A percentile compares a stretch with the other conserved stretches of the same genome.
These are phyloP conservation scores for Antheraea pernyi DNA, from an alignment of 1,140 invertebrate species.

Conservation along the genomic window DNA sequence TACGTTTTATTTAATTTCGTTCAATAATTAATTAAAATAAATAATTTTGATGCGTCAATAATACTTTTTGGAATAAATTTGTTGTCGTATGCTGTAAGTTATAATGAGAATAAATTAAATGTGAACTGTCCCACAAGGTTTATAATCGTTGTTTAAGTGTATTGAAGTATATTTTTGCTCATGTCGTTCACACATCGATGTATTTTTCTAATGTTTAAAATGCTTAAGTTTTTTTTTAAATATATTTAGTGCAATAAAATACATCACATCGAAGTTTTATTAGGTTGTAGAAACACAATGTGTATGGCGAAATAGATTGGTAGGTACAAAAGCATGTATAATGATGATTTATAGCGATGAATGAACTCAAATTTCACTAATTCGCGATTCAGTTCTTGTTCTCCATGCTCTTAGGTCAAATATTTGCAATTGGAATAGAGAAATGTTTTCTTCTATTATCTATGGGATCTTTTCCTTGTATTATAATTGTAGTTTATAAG, in stretches of 20 bases:
- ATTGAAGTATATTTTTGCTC: conserved; percentile 16
- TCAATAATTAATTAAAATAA: too few relatives aligned
- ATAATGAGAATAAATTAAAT: neutral
- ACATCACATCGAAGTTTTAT: neutral
- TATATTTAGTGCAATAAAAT: conserved; percentile 22
- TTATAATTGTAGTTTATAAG: neutral
- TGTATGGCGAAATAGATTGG: neutral
- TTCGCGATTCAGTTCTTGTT: too few relatives aligned
- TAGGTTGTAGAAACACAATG: neutral
- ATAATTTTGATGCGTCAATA: too few relatives aligned
- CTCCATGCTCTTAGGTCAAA: too few relatives aligned
- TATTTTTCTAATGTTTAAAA: conserved; percentile 13
- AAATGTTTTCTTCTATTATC: too few relatives aligned
- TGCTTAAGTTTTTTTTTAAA: conserved; percentile 4
- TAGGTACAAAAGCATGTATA: neutral
- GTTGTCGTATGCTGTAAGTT: neutral
- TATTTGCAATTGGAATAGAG: too few relatives aligned
- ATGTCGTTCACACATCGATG: conserved; percentile 28
- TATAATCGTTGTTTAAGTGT: neutral
- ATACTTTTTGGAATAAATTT: too few relatives aligned
- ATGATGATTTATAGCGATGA: too few relatives aligned
- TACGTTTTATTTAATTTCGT: neutral
- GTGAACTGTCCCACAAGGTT: neutral
- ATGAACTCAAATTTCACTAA: too few relatives aligned
- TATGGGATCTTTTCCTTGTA: neutral